Base-by-base conservation (phyloP, 2,797 vertebrate genomes). In the Mycteria americana region DNA sequence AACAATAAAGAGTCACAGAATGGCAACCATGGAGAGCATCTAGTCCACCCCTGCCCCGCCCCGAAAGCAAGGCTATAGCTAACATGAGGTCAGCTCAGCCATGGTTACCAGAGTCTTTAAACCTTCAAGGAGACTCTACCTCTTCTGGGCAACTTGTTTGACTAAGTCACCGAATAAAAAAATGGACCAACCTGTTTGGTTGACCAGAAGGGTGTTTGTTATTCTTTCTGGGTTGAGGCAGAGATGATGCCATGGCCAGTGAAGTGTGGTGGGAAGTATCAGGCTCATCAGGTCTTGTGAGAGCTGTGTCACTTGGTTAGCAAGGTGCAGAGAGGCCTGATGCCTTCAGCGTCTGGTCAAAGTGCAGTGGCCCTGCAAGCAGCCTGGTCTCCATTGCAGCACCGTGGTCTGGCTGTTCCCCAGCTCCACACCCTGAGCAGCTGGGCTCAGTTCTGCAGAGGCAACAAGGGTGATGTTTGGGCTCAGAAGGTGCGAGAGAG, bases 261-360 rank as follows among this genome's bases (percentile, higher is more conserved):
- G n/a, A 56, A 17, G 13, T 5, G 27, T 0, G 1, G 18, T 73
- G 73, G 63, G 24, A 65, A 39, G 24, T 8, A 13, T 18, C 0
- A 0, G 48, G 25, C 16, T 56, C 9, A 17, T 5, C 43, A 48
- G 18, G 9, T 45, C 62, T 75, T 65, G 39, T 41, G 62, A 48
- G 65, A 75, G 30, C 37, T 51, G 10, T 46, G 27, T 24, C 46
- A 22, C 68, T 41, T 50, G 28, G 31, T 31, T 50, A 41, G 68
- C 39, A 23, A 27, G 16, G 31, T 27, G 33, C 15, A 50, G 28
- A 39, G 72, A 70, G 14, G 13, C 7, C 48, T 41, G 79, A 17
- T 53, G 70, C 27, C 46, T 53, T 33, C 54, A 28, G 60, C 14
- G 16, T 51, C 48, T 74, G 53, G 25, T 18, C 46, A 48, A 60